Conservation (phyloP, 2,888 invertebrate genomes). For the Terebella lapidaria region DNA sequence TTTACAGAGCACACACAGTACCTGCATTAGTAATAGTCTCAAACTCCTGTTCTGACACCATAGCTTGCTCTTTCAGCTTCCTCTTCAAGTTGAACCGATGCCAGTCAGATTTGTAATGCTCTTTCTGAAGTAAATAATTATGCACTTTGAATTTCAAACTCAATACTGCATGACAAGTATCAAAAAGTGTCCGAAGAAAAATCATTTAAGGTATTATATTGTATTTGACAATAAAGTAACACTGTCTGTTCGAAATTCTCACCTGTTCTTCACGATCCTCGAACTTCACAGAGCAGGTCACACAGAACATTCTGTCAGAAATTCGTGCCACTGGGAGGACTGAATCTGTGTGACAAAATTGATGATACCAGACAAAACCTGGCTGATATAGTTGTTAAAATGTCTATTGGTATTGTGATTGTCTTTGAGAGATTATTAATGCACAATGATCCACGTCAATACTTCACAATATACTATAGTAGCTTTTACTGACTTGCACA, state of each 20-base stretch:
- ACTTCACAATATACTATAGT: too few relatives aligned
- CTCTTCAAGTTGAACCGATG: slow-evolving; percentile 77
- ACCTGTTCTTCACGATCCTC: slow-evolving; percentile 1
- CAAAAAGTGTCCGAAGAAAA: too few relatives aligned
- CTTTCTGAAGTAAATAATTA: slow-evolving; percentile 55
- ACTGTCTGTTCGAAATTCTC: too few relatives aligned
- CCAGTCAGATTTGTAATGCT: slow-evolving; percentile 79
- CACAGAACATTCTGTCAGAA: background rate
- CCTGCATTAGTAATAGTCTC: background rate
- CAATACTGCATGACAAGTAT: too few relatives aligned
- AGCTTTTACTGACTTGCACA: too few relatives aligned
- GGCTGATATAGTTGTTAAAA: background rate
- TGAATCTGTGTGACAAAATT: background rate
- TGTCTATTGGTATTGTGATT: background rate
- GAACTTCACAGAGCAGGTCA: background rate
- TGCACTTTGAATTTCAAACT: too few relatives aligned
- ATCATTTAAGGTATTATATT: background rate
- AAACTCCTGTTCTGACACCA: background rate
- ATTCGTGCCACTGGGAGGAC: background rate
- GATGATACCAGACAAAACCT: background rate
- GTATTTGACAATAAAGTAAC: background rate
- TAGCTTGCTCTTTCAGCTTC: slow-evolving; percentile 60
- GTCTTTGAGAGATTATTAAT: too few relatives aligned
- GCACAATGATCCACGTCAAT: too few relatives aligned
- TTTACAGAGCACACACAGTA: background rate